Evolutionary conservation across 2,888 invertebrate species (phyloP), one percentile per base, ranked within the genome.

Genomic region (Cotesia congregata): DNA sequence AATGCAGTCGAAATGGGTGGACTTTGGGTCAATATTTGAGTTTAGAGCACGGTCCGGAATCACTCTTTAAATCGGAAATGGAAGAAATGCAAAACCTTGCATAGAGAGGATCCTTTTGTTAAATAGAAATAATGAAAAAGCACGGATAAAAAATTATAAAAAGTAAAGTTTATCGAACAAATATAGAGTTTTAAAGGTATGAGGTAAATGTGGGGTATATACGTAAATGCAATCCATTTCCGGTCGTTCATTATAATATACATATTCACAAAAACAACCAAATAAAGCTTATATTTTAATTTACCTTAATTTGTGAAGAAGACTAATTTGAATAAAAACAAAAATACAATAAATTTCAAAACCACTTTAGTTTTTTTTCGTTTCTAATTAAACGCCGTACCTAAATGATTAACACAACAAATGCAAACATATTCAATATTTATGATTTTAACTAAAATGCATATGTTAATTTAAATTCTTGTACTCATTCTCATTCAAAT

Each of bases 21-120:
- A 72, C 76, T 74, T 77, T 73, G 50, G 74, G 82, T 83, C 80
- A 83, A 83, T 83, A 82, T 83, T 83, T 81, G 80, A 81, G 74
- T 68, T 73, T 70, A 5, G 41, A 62, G 70, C 70, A 67, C 67
- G 62, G 69, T 50, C 70, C 30, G 59, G 68, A 71, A 75, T 78
- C 41, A 17, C 38, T 17, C 30, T 20, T 60, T 41, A 60, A 72
- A 61, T 72, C 39, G 71, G 15, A 65, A 73, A 60, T 73, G 40
- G 59, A 73, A 65, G 7, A 30, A 9, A 65, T 73, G 65, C 38
- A 59, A 73, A 73, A 41, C 12, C 17, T 7, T 12, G 39, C 30
- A 41, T 9, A 20, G 9, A 59, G 70, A 50, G 50, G 41, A n/a
- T 61, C 61, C 4, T n/a, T 61, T 61, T 39, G 20, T 15, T 12